Base-by-base conservation (phyloP, 2,797 vertebrate species). In the Myotis daubentonii region DNA sequence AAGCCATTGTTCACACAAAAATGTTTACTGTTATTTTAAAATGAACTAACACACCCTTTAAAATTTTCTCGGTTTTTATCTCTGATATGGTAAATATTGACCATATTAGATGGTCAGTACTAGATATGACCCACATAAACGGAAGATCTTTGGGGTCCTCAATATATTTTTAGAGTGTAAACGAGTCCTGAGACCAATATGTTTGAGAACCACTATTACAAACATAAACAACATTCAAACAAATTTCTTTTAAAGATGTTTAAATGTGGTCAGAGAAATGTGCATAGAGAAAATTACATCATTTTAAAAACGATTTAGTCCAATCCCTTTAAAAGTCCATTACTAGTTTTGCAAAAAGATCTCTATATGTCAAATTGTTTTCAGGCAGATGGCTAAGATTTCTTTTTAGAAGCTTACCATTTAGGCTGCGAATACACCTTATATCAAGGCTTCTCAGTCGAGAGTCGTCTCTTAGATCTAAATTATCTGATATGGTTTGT, bases 371-470 rank as follows among this genome's bases (percentile, higher is more conserved):
- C 30, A 53, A 91, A n/a, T 16, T 81, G 33, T 92, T 95, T 91
- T 93, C 53, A 94, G 93, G 82, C 12, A 93, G 33, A 8, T 71
- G 83, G 72, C 25, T 94, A 44, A 88, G n/a, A 88, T 94, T 95
- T 96, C 80, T 91, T 86, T 96, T 91, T 75, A 94, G 81, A 96
- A 70, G 82, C 88, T 94, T 98, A 99, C 99, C 99, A 53, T 99
- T 99, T 96, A 99, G 98, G 97, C 99, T 99, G 97, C 99, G 98
- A 97, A 99, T 99, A 91, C 99, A 99, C 95, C 99, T 98, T 96
- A 99, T 99, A 97, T 99, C 99, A 95, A 99, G 97, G 98, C 98
- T 99, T 97, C 99, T 99, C 94, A 99, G 98, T 84, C 98, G 98
- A 0, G 99, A 99, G 97, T 99, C 99, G n/a, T 99, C 99, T 96